Base-by-base conservation (phyloP, 2,888 invertebrate species). In the Didymodactylos carnosus region DNA sequence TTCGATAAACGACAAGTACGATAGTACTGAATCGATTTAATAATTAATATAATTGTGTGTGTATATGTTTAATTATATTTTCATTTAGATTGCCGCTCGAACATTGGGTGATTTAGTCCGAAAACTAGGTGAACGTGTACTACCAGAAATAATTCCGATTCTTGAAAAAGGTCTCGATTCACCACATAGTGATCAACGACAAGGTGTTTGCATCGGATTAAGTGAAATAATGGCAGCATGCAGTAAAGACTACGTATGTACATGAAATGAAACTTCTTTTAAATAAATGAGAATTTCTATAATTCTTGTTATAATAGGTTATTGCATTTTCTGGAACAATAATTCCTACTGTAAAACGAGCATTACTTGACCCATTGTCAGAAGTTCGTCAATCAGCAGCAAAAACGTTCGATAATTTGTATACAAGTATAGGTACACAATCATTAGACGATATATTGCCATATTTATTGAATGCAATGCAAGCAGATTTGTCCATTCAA, bases 211-310 rank as follows among this genome's bases (percentile, higher is more conserved):
- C 83, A 94, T 97, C 81, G 98, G 94, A 0, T 87, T 98, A 41
- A 91, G 93, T 0, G 97, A 98, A 87, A 98, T 98, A 80, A 94
- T 98, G 89, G 89, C 90, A 8, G 94, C 94, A 71, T 97, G 95
- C 7, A 93, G 92, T 75, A 88, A 89, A 79, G 97, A 97, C 46
- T 83, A 83, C 77, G 82, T 83, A 76, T 78, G 81, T 78, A 29
- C 35, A 23, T 14, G 1, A 25, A 14, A 35, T 75, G 19, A 73
- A 23, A 73, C 23, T 13, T 11, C 11, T 27, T 29, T 29, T 43
- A 49, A 2, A 19, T 10, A 3, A 25, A 10, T 4, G 23, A 46
- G 41, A 19, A 4, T 23, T 46, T 43, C 25, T 27, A 11, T 29
- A 46, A 73, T 10, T 40, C 14, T 62, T n/a, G 73, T 78, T 40